phyloP scores from a whole-genome alignment of 2,797 vertebrate genomes.

The Paratrypauchen microcephalus region DNA sequence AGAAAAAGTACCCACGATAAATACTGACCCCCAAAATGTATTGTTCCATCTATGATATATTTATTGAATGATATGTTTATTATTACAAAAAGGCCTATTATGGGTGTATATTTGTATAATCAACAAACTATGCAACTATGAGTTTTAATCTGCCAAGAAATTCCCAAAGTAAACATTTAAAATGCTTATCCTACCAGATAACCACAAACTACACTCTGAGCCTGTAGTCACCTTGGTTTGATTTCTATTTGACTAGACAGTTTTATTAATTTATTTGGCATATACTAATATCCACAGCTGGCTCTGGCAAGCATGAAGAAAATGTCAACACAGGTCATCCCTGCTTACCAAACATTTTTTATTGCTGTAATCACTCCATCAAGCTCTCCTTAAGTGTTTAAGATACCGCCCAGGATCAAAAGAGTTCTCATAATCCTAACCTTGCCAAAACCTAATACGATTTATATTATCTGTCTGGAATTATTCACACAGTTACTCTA shows the following conservation, averaged over 20 bases:
- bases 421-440: constrained; percentile 23
- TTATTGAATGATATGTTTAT: no score
- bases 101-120: no score
- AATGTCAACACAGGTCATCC: constrained; percentile 51
- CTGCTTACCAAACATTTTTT: constrained; percentile 47
- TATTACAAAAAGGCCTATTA: no score
- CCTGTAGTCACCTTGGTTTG: constrained; percentile 49
- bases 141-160: no score
- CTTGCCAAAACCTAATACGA: constrained; percentile 40
- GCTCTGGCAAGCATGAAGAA: constrained; percentile 69
- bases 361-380: not conserved
- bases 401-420: constrained; percentile 28
- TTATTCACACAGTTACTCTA: constrained; percentile 26
- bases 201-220: constrained; percentile 43
- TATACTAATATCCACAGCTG: constrained; percentile 64
- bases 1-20: no score
- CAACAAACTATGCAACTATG: no score
- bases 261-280: constrained; percentile 54
- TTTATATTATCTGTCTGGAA: constrained; percentile 45
- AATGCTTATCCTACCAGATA: not conserved
- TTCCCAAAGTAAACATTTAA: not conserved
- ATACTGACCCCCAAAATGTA: no score
- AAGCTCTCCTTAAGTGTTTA: constrained; percentile 49
- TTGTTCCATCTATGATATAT: no score
- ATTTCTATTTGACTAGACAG: constrained; percentile 35